Evolutionary conservation across 2,113 vertebrate species (phyloP).

Genomic region (Dolichotis patagonum): DNA sequence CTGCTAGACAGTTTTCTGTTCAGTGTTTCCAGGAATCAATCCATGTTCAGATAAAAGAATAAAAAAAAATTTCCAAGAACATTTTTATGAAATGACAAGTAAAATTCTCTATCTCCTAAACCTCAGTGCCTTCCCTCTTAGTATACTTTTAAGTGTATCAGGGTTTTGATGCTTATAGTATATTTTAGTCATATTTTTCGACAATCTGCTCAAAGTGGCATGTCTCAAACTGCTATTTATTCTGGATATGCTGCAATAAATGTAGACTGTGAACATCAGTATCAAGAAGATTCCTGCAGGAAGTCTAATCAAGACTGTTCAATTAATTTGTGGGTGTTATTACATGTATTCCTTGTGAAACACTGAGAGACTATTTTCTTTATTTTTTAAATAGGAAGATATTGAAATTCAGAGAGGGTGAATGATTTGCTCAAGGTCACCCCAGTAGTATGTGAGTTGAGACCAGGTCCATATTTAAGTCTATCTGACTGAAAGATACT

Average conservation of each 20-base stretch:
- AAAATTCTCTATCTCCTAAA: background rate
- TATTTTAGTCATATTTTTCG: background rate
- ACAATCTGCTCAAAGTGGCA: background rate
- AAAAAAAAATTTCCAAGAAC: background rate
- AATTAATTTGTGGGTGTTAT: conserved; percentile 4
- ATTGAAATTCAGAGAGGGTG: background rate
- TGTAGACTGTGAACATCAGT: background rate
- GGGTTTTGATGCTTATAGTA: background rate
- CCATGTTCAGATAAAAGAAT: background rate
- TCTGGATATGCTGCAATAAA: background rate
- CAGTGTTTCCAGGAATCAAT: conserved; percentile 10
- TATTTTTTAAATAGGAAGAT: conserved; percentile 13
- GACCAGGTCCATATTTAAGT: background rate
- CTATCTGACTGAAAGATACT: background rate
- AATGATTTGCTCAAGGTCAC: background rate
- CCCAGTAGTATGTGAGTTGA: background rate
- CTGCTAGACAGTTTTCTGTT: background rate
- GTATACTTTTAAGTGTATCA: background rate
- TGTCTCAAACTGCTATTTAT: background rate
- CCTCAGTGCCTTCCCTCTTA: background rate
- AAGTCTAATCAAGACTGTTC: background rate
- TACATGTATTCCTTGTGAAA: background rate
- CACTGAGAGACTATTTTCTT: background rate
- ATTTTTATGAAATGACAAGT: background rate
- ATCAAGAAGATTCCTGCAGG: background rate